Evolutionary conservation across 2,888 invertebrate genomes (phyloP).

Genomic region (Noctuana brunneofusca): DNA sequence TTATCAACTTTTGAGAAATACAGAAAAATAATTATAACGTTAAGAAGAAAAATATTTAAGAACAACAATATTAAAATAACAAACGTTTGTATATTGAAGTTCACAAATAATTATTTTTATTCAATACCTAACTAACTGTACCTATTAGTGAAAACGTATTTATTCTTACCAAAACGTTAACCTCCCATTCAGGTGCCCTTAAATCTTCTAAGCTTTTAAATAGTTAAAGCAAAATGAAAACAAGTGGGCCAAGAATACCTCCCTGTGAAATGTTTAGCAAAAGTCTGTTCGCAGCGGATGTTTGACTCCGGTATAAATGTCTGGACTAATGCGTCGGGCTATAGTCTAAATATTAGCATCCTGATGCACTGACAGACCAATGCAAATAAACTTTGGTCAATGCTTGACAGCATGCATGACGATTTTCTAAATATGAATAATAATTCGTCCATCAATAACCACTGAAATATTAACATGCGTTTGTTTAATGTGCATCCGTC

Average conservation of each 20-base stretch:
- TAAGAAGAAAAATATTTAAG: not conserved
- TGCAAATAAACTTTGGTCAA: conserved; percentile 20
- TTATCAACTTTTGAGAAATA: too few relatives aligned
- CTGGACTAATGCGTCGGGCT: conserved; percentile 23
- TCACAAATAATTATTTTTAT: too few relatives aligned
- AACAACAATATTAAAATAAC: too few relatives aligned
- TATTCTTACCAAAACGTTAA: not conserved
- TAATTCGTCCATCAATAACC: not conserved
- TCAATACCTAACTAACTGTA: too few relatives aligned
- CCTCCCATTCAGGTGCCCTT: not conserved
- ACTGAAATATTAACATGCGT: not conserved
- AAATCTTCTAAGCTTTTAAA: conserved; percentile 5
- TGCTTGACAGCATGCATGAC: not conserved
- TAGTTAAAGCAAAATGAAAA: conserved; percentile 8
- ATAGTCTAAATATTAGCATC: conserved; percentile 32
- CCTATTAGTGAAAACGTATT: too few relatives aligned
- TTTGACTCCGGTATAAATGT: conserved; percentile 22
- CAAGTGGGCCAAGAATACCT: conserved; percentile 10
- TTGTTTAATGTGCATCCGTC: too few relatives aligned
- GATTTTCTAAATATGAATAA: not conserved
- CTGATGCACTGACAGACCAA: conserved; percentile 14
- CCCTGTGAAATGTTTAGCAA: conserved; percentile 19
- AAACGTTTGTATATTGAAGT: too few relatives aligned
- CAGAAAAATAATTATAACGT: too few relatives aligned
- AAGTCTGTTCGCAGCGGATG: conserved; percentile 21